Conservation (phyloP, 1,140 invertebrate species). For the Globodera ellingtonae region DNA sequence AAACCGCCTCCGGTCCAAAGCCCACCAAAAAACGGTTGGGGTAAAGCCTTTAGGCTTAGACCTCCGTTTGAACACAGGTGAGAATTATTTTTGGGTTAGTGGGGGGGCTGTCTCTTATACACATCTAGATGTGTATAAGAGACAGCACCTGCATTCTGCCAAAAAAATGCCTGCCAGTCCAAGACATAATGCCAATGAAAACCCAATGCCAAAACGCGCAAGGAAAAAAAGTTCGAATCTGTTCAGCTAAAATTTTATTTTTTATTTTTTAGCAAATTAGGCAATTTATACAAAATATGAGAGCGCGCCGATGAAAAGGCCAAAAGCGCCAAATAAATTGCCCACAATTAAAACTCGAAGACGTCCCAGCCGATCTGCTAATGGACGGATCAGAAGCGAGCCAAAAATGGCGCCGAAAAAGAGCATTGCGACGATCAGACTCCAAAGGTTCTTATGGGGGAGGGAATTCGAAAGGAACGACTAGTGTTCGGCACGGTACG, state of each 20-base stretch:
- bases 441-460: conserved; percentile 56
- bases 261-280: conserved; percentile 34
- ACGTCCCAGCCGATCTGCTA: conserved; percentile 55
- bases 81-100: no score
- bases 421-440: conserved; percentile 54
- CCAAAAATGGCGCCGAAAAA: conserved; percentile 58
- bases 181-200: conserved; percentile 50
- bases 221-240: conserved; percentile 57
- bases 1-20: no score
- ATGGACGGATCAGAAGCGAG: conserved; percentile 48
- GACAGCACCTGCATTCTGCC: conserved; percentile 61
- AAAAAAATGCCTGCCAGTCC: conserved; percentile 56
- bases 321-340: conserved; percentile 42
- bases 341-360: conserved; percentile 53
- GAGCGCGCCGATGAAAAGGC: conserved; percentile 42
- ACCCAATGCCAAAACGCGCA: conserved; percentile 52
- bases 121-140: no score
- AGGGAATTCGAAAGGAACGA: background rate
- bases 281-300: conserved; percentile 48
- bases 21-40: no score
- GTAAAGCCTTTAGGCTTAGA: no score
- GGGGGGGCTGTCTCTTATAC: no score
- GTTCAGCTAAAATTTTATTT: conserved; percentile 45
- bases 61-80: no score
- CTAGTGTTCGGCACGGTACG: no score